Conservation (phyloP, 2,113 vertebrate genomes). For the Athene cunicularia region DNA sequence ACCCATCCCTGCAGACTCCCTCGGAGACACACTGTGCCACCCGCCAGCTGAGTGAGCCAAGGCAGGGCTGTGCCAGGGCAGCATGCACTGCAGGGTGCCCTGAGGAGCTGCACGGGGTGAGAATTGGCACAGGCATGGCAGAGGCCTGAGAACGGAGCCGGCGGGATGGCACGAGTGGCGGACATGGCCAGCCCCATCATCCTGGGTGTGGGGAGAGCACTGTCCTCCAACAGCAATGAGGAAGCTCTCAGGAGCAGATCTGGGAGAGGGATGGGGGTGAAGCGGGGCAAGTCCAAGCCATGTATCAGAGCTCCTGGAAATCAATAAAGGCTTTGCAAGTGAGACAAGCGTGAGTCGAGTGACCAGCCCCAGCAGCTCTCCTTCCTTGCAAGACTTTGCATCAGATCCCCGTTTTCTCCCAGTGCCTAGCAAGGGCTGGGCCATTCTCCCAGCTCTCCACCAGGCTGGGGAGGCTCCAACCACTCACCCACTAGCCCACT, state of each 20-base stretch:
- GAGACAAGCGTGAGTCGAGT: not conserved
- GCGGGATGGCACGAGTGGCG: not conserved
- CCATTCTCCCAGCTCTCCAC: not conserved
- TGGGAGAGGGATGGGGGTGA: not conserved
- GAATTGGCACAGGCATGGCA: not conserved
- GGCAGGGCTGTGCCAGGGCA: not conserved
- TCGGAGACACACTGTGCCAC: not conserved
- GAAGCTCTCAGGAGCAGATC: not conserved
- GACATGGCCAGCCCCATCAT: accelerated
- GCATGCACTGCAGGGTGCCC: not conserved
- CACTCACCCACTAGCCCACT: not conserved
- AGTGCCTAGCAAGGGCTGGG: not conserved
- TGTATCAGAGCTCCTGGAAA: not conserved
- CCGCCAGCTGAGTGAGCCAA: accelerated
- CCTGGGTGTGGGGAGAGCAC: not conserved
- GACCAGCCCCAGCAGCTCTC: not conserved
- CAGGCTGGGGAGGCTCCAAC: not conserved
- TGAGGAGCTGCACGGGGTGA: not conserved
- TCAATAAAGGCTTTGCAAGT: constrained; percentile 54
- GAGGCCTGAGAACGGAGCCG: accelerated
- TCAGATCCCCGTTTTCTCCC: not conserved
- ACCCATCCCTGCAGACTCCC: not conserved
- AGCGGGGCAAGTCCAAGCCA: not conserved
- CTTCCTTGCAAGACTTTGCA: not conserved
- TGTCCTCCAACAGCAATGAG: accelerated